Base-by-base conservation (phyloP, 2,888 invertebrate species). In the Toxonevra muliebris region DNA sequence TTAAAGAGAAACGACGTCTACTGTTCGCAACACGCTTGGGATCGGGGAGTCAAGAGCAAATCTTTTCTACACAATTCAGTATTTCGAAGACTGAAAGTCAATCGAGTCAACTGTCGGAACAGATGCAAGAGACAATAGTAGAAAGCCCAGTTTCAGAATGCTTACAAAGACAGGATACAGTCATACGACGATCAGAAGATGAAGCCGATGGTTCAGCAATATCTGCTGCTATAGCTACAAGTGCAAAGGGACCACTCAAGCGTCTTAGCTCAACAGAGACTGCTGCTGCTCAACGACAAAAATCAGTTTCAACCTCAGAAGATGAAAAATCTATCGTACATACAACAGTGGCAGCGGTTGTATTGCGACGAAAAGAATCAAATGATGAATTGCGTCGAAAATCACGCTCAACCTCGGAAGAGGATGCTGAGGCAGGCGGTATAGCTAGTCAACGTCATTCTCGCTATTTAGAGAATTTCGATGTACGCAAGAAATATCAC, bases 11-110 rank as follows among this genome's bases (percentile, higher is more conserved):
- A 43, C 78, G 85, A 15, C 86, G 90, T 58, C 83, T 91, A 58
- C 86, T 90, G 63, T 92, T 92, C 79, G 89, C 89, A 65, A 92
- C 91, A 10, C 88, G 90, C 73, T 86, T 92, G 55, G 91, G 91
- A 42, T 85, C 85, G 0, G 86, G 86, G 20, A 91, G 90, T 77
- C 87, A 88, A 77, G 91, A 91, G 76, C 91, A 90, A 82, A 87
- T 91, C 57, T 92, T 92, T 80, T 88, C 89, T 75, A 89, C 89
- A 4, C 89, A 89, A 75, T 87, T 90, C 74, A 89, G 89, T 77
- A 87, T 90, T 74, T 89, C 89, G 1, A 89, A 89, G 79, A 90
- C 89, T 7, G 89, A 89, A 69, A 89, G 89, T 78, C 87, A 89
- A 43, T 88, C 88, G 13, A 89, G 89, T 75, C 89, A 89, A 77